These are phyloP conservation scores for Caretta caretta DNA, from an alignment of 2,113 vertebrate genomes.

Conservation along the genomic window DNA sequence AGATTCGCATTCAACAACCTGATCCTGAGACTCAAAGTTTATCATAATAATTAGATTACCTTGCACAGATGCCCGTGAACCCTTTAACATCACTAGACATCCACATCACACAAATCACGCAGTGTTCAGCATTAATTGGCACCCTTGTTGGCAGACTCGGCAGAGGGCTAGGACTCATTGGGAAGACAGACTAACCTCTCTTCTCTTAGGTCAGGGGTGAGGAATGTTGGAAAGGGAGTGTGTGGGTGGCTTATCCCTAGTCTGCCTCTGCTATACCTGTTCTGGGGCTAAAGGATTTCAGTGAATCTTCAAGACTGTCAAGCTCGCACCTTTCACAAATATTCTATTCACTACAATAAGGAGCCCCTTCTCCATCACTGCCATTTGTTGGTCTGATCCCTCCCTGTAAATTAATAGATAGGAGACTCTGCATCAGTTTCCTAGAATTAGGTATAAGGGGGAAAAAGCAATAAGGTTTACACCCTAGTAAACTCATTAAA, in stretches of 20 bases:
- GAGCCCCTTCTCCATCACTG: background rate
- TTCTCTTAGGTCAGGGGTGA: background rate
- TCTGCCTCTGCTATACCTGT: background rate
- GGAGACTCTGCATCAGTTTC: background rate
- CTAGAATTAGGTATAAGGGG: background rate
- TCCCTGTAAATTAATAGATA: background rate
- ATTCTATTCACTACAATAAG: background rate
- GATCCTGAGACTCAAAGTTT: accelerated
- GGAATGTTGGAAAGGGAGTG: background rate
- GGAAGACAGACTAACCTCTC: background rate
- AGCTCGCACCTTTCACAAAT: background rate
- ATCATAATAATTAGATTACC: background rate
- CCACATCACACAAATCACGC: background rate
- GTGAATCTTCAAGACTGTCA: background rate
- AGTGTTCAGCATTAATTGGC: background rate
- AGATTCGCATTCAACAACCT: background rate
- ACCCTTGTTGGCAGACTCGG: background rate
- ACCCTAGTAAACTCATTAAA: conserved; percentile 6
- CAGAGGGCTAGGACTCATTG: background rate
- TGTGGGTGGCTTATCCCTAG: background rate
- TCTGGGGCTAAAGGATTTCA: background rate
- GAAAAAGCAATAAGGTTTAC: background rate
- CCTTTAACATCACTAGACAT: background rate
- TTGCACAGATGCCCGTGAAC: background rate
- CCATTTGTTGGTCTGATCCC: background rate